Conservation (phyloP, 2,113 vertebrate species). For the Morphnarchus princeps region DNA sequence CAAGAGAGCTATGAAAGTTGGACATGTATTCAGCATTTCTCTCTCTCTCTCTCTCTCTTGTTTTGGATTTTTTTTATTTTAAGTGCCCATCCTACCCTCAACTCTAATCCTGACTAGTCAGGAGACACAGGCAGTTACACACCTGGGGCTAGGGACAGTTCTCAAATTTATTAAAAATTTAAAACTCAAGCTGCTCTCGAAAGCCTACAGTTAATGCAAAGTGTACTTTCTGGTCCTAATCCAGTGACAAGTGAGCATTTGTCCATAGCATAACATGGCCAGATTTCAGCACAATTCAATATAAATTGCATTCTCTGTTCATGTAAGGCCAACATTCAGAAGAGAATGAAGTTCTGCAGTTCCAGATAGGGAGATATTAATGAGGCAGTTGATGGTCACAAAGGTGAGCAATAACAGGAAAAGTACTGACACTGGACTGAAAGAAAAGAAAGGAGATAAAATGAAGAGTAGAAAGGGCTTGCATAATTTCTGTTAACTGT, state of each 20-base stretch:
- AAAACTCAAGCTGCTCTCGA: background rate
- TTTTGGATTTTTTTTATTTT: background rate
- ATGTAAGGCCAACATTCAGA: background rate
- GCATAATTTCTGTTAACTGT: background rate
- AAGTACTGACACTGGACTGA: background rate
- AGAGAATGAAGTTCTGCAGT: background rate
- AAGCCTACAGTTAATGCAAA: background rate
- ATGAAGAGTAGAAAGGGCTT: background rate
- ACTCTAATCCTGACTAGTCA: background rate
- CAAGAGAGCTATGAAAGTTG: background rate
- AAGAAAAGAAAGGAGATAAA: background rate
- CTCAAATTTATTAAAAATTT: background rate
- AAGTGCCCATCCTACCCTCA: background rate
- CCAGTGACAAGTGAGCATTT: background rate
- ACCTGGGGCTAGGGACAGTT: background rate
- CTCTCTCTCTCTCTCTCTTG: background rate
- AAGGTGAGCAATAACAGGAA: background rate
- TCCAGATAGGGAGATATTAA: background rate
- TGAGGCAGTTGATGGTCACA: background rate
- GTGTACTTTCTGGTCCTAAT: background rate
- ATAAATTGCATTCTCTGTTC: background rate
- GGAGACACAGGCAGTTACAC: background rate
- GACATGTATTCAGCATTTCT: background rate
- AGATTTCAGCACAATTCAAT: background rate
- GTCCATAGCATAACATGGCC: background rate